Evolutionary conservation across 1,140 invertebrate genomes (phyloP), one percentile per base, ranked within the genome.

Genomic region (Cydia splendana): DNA sequence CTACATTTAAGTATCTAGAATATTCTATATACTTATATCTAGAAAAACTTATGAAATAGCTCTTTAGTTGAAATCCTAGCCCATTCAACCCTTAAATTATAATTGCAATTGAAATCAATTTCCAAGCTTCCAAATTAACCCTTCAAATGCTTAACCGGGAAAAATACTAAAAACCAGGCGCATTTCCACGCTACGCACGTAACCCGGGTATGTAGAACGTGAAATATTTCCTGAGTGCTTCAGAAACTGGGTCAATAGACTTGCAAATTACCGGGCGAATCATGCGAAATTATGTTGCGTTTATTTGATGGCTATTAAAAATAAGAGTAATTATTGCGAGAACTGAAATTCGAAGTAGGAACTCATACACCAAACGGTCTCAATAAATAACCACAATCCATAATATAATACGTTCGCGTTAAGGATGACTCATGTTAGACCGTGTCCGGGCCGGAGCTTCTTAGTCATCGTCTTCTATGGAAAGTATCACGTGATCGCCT

Each of bases 221-320:
- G 51, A 62, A 65, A 75, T 75, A 75, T 65, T 75, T 53, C n/a
- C 28, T 4, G n/a, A 34, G 13, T 75, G 24, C 18, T 28, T 18
- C 28, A 69, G 65, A n/a, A 71, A 71, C 67, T 71, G 67, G 67
- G 67, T 71, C 67, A 71, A 71, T 71, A 38, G 67, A 71, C 67
- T 34, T 20, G 67, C 34, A 45, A 71, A 71, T 71, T 38, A 71
- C 67, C 18, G 51, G 51, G 38, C 53, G 20, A 62, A 62, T 62
- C 57, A 62, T 62, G 57, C 57, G 57, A 24, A 62, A 12, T 62
- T 62, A 62, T 62, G 57, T 62, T 62, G 57, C 53, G 57, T 24
- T 62, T 24, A 3, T 18, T 57, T 24, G 2, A 62, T 24, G 20
- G 57, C 18, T 24, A 10, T 62, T 62, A 0, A 62, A 20, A 62